Evolutionary conservation across 2,113 vertebrate species (phyloP), one percentile per base, ranked within the genome.

Genomic region (Pangasianodon hypophthalmus): DNA sequence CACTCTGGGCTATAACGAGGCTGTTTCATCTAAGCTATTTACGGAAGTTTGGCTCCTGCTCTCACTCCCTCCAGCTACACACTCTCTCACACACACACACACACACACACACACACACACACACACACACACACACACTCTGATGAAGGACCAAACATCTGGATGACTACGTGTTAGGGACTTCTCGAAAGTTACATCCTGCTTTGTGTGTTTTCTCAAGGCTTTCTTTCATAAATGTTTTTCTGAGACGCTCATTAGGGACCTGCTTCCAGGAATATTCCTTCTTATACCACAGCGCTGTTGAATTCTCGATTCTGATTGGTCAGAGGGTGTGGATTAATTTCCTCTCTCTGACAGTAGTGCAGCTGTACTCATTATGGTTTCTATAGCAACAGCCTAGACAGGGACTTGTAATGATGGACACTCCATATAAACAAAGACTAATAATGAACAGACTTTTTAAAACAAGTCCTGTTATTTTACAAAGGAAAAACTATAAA

Each of bases 51-150:
- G 19, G 37, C 62, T 82, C 19, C 87, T 83, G 83, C 29, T 81
- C 26, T 77, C 1, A 0, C 19, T 79, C 58, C 13, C 46, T 87
- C 79, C 87, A 89, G 77, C 90, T 87, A 44, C 69, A 60, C 71
- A 69, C 64, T 24, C 67, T 6, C 87, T n/a, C 50, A 73, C 1
- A 62, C 85, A 64, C 86, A 44, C 71, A 69, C 64, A n/a, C 67
- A 11, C 87, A 41, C 50, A 73, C 1, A 62, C 85, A 64, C 86
- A 44, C 44, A 54, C 84, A 80, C 3, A 71, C 58, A 46, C 79
- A 41, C n/a, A 64, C 6, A 46, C 90, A 54, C 71, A 46, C 46
- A 46, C 84, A 56, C 5, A 62, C 50, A 41, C 87, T 21, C 29
- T 8, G 26, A 73, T 64, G 64, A 26, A 3, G 1, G 8, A n/a